Conservation (phyloP, 2,113 vertebrate genomes). For the Podiceps cristatus region DNA sequence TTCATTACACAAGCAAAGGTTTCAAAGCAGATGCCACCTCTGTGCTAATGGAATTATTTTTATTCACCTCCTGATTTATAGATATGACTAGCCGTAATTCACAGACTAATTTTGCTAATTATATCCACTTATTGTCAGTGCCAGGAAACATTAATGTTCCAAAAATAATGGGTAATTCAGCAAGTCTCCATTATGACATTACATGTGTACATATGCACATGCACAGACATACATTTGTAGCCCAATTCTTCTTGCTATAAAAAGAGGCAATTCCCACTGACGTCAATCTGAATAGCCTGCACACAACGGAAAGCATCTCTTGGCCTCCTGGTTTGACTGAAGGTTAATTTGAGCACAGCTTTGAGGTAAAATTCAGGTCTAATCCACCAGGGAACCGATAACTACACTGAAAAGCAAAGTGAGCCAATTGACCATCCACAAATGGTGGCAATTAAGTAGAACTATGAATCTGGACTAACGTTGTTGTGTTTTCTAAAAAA, state of each 20-base stretch:
- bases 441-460: neutral
- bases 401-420: neutral
- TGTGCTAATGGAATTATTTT: neutral
- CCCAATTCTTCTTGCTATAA: neutral
- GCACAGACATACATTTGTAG: neutral
- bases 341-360: neutral
- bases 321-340: neutral
- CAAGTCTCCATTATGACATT: neutral
- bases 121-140: neutral
- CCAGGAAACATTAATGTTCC: neutral
- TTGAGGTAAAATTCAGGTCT: neutral
- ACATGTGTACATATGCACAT: neutral
- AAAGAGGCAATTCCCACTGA: neutral
- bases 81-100: neutral
- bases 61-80: neutral
- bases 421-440: neutral
- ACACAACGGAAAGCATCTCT: neutral
- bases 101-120: conserved; percentile 13
- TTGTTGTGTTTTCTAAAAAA: neutral
- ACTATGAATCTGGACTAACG: neutral
- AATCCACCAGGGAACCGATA: neutral
- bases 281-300: neutral
- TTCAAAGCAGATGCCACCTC: conserved; percentile 13
- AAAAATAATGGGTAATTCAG: neutral
- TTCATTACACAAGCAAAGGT: neutral